Evolutionary conservation across 2,113 vertebrate genomes (phyloP).

Genomic region (Ciconia stormi): DNA sequence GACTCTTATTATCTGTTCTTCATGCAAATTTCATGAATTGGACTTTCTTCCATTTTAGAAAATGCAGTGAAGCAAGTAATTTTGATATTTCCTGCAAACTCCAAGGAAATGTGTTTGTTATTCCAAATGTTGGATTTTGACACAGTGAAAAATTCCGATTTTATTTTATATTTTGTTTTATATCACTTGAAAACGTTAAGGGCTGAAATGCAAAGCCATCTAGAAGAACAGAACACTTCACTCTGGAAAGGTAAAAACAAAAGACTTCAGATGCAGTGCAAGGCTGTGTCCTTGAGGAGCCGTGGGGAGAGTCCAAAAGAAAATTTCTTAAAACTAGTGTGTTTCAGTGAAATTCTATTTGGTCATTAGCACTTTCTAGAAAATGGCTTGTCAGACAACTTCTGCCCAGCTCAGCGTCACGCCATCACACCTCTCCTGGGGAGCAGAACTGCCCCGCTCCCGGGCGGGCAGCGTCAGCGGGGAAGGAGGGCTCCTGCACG

Average conservation of each 20-base stretch:
- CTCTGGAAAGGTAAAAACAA: neutral
- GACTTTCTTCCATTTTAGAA: neutral
- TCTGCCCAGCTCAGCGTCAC: neutral
- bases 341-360: neutral
- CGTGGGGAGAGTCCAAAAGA: neutral
- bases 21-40: neutral
- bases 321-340: neutral
- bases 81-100: neutral
- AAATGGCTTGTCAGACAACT: neutral
- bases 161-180: neutral
- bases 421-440: neutral
- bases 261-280: fast-evolving
- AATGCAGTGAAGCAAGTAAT: neutral
- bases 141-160: neutral
- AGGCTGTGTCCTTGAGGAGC: neutral
- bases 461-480: fast-evolving
- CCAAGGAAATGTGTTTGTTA: neutral
- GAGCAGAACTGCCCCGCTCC: neutral
- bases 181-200: neutral
- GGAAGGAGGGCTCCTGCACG: neutral
- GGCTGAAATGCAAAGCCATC: neutral
- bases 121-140: neutral
- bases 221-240: neutral
- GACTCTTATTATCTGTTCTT: neutral
- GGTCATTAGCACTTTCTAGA: neutral